Conservation (phyloP, 2,797 vertebrate species). For the Sciurus carolinensis region DNA sequence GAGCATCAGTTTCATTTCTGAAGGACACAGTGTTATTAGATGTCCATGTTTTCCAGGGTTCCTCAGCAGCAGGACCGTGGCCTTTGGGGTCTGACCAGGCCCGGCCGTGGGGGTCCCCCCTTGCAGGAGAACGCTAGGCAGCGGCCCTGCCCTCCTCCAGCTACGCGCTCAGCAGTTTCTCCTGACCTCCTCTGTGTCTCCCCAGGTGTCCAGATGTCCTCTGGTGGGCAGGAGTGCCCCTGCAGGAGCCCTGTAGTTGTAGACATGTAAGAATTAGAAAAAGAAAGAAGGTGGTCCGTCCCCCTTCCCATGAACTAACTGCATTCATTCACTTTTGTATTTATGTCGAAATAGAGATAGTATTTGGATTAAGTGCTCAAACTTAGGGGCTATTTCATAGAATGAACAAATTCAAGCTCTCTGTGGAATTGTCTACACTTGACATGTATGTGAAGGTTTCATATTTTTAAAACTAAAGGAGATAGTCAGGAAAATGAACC, state of each 20-base stretch:
- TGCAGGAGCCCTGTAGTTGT: background rate
- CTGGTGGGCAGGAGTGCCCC: background rate
- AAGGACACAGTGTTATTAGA: background rate
- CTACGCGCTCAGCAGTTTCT: rapidly evolving
- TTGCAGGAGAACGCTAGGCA: no score
- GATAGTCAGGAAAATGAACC: background rate
- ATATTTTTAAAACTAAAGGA: background rate
- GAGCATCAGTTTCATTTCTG: background rate
- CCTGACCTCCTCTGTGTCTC: background rate
- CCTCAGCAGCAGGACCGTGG: background rate
- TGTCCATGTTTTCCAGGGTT: background rate
- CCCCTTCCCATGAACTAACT: background rate
- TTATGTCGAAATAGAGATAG: background rate
- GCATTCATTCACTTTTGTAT: background rate
- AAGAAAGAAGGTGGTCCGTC: background rate
- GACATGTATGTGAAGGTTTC: background rate
- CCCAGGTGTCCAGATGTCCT: background rate
- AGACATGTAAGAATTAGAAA: background rate
- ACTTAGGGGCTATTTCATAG: background rate
- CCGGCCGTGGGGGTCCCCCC: background rate
- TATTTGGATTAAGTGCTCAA: background rate
- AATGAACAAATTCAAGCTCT: slow-evolving; percentile 20
- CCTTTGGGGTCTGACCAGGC: background rate
- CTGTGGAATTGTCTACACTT: background rate
- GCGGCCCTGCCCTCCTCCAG: background rate